phyloP scores from a whole-genome alignment of 2,113 vertebrate genomes.

The Trichomycterus rosablanca region DNA sequence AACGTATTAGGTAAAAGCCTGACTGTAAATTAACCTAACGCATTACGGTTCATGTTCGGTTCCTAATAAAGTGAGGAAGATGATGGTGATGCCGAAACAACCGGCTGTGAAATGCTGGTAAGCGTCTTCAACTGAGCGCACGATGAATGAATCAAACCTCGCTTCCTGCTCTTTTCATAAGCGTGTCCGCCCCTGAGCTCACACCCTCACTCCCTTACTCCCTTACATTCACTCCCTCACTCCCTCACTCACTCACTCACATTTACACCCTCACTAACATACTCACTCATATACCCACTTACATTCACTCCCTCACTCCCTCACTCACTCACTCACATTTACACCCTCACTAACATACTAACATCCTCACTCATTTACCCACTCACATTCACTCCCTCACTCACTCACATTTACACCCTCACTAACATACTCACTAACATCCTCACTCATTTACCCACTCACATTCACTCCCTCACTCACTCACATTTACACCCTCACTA shows the following conservation, averaged over 20 bases:
- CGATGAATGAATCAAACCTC: slow-evolving; percentile 19
- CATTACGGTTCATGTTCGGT: neutral
- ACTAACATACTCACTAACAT: neutral
- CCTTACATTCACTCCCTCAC: neutral
- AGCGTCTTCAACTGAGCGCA: neutral
- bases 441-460: too few species aligned
- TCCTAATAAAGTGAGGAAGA: neutral
- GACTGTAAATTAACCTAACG: neutral
- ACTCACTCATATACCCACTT: neutral
- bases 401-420: neutral
- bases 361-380: too few species aligned
- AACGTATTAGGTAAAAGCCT: too few species aligned
- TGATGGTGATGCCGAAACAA: neutral
- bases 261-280: neutral
- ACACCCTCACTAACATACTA: too few species aligned
- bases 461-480: too few species aligned
- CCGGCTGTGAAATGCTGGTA: neutral
- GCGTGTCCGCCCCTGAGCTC: slow-evolving; percentile 26
- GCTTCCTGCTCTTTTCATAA: slow-evolving; percentile 43
- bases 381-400: too few species aligned
- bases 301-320: neutral
- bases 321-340: neutral
- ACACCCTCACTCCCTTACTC: too few species aligned
- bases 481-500: neutral
- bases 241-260: neutral